Evolutionary conservation across 2,888 invertebrate species (phyloP).

Genomic region (Auanema sp.): DNA sequence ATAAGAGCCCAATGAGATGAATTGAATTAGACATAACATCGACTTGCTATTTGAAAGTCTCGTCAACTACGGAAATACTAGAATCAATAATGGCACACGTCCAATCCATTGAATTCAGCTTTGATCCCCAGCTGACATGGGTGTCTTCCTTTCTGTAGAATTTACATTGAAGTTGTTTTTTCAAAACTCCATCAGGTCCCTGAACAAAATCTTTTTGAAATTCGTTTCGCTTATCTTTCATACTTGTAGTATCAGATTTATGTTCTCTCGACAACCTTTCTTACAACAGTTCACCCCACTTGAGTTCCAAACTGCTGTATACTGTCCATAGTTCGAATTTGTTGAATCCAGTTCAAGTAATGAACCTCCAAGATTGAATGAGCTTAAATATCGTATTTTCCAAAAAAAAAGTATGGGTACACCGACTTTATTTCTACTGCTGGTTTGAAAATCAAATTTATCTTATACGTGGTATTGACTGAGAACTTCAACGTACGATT

Average conservation of each 20-base stretch:
- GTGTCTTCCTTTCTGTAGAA: slow-evolving; percentile 32
- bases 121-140: slow-evolving; percentile 55
- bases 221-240: neutral
- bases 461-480: slow-evolving; percentile 52
- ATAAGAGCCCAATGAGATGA: too few species aligned
- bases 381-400: slow-evolving; percentile 14
- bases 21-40: too few species aligned
- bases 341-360: slow-evolving; percentile 18
- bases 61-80: slow-evolving; percentile 41
- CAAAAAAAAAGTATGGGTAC: slow-evolving; percentile 4
- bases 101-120: slow-evolving; percentile 50
- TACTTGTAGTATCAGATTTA: slow-evolving; percentile 17
- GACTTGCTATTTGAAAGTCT: slow-evolving; percentile 25
- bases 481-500: slow-evolving; percentile 53
- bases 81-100: slow-evolving; percentile 42
- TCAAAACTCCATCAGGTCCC: slow-evolving; percentile 15
- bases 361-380: slow-evolving; percentile 29
- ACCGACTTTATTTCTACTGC: slow-evolving; percentile 53
- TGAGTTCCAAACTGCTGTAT: slow-evolving; percentile 16
- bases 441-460: slow-evolving; percentile 49
- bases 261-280: slow-evolving; percentile 14
- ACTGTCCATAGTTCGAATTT: slow-evolving; percentile 25
- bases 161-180: slow-evolving; percentile 20
- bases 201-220: neutral
- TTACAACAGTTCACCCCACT: slow-evolving; percentile 12